Base-by-base conservation (phyloP, 1,140 invertebrate species). In the Caenorhabditis inopinata region DNA sequence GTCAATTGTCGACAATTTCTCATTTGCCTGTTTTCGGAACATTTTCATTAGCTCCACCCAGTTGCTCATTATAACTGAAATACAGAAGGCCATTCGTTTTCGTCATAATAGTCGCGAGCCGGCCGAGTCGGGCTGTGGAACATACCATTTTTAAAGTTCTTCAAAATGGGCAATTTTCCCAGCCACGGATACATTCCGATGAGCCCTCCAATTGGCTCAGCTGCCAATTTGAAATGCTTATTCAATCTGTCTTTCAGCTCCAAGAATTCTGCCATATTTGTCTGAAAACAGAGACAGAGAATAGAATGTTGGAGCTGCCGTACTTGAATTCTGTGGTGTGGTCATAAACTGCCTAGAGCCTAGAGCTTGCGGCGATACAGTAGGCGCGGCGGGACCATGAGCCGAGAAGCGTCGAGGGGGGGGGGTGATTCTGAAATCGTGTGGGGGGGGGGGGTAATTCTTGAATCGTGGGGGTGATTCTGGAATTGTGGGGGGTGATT, bases 131-230 rank as follows among this genome's bases (percentile, higher is more conserved):
- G 14, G 14, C 38, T 42, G 14, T 14, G 38, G 38, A 7, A 42
- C 14, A 42, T 42, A 42, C 58, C 58, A 6, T 27, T 38, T 21
- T 68, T 68, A 21, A 18, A 68, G 35, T 32, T 32, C 11, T 38
- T 68, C 32, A 68, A 42, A 68, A 68, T 38, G 1, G 58, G 58
- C 3, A 68, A 42, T 18, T 35, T 12, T 18, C 58, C 58, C 1
- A 68, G 32, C 58, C 58, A 68, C 11, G 58, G 58, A 68, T 68
- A 38, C 58, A 68, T 68, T 38, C 58, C 58, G 23, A 68, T 21
- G 4, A 68, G 32, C 12, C 58, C 58, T 18, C 58, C 58, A 35
- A 68, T 68, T 25, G 58, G 58, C 12, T 68, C 58, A 9, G 58
- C 58, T 0, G 58, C 58, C 32, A 68, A 29, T 38, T 68, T 68